phyloP scores from a whole-genome alignment of 2,888 invertebrate genomes.

The Cheilosia pagana region DNA sequence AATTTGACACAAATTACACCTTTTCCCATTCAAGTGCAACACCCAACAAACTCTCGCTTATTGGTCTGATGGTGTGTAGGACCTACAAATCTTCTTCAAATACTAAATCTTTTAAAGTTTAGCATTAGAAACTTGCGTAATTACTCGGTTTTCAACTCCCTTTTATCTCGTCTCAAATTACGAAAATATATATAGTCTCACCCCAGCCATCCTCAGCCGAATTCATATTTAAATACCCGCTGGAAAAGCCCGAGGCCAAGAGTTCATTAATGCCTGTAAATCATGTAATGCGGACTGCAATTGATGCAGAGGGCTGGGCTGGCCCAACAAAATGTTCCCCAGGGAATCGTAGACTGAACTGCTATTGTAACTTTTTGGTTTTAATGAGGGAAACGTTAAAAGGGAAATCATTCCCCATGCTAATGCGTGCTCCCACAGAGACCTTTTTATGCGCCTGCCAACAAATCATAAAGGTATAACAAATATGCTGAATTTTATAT shows the following conservation, averaged over 20 bases:
- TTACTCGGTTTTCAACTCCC: conserved; percentile 5
- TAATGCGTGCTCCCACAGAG: conserved; percentile 59
- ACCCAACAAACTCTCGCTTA: no score
- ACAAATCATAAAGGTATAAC: conserved; percentile 52
- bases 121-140: not conserved
- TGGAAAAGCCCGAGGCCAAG: conserved; percentile 38
- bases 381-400: conserved; percentile 56
- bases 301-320: conserved; percentile 40
- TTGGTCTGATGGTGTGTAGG: no score
- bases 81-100: no score
- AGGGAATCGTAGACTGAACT: conserved; percentile 37
- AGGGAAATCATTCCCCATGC: conserved; percentile 53
- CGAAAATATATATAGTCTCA: not conserved
- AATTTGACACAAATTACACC: no score
- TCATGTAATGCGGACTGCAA: conserved; percentile 51
- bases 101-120: conserved; percentile 9
- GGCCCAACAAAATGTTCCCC: conserved; percentile 41
- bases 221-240: conserved; percentile 58
- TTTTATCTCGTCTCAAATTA: conserved; percentile 48
- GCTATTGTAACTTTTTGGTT: conserved; percentile 53
- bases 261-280: conserved; percentile 60
- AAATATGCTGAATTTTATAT: conserved; percentile 54
- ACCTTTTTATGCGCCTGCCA: conserved; percentile 27
- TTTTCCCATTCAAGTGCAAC: no score
- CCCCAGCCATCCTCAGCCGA: conserved; percentile 1